Base-by-base conservation (phyloP, 1,140 invertebrate species). In the Orius insidiosus region DNA sequence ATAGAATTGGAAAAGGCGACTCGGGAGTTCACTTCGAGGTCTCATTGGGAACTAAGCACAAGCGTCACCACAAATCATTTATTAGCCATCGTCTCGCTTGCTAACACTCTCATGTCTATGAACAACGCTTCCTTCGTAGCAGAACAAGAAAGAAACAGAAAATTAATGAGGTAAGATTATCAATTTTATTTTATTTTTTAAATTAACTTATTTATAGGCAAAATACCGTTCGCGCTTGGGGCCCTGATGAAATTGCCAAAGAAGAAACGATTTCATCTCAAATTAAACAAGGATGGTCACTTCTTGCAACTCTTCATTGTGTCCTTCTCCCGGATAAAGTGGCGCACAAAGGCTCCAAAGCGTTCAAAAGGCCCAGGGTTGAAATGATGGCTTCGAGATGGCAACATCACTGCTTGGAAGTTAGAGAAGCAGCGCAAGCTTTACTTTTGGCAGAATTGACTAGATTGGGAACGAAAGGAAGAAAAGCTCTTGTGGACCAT, bases 31-130 rank as follows among this genome's bases (percentile, higher is more conserved):
- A 86, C 85, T 0, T 75, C 80, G 1, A 76, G 78, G 47, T 76
- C 86, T 1, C 89, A 96, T 59, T 98, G 93, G 93, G 88, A 96
- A 66, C 67, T 97, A 11, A 95, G 88, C 42, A 87, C 84, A 6
- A 89, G 88, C 0, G 62, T 98, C 10, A 97, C 90, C 0, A 96
- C 89, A 3, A 93, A 94, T 62, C 95, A 98, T 65, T 72, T 98
- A 19, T 65, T 98, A 41, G 81, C 90, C 31, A 78, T 98, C 35
- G 87, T 98, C 24, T 82, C 93, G 11, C 68, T 97, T 18, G 85
- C 92, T 7, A 96, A 98, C 63, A 98, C 95, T 0, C 68, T 98
- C 13, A 97, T 97, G 88, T 93, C 89, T 0, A 95, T 98, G 87
- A 92, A 85, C 59, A 89, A 88, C 57, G 87, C 90, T 18, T 88